phyloP scores from a whole-genome alignment of 1,140 invertebrate genomes.

The Chironomus striatipennis region DNA sequence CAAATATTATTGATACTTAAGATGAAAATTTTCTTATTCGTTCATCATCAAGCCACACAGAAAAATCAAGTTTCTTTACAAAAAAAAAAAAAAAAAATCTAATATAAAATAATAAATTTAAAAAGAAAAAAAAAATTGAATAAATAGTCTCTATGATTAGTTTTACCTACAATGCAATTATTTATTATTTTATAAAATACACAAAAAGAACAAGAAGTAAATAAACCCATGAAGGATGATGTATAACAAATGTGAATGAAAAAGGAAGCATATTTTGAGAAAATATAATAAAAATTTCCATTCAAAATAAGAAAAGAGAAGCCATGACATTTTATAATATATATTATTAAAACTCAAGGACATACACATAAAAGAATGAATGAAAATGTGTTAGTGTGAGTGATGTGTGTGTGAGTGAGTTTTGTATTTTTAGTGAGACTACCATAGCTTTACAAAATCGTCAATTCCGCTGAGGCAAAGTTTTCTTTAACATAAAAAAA shows the following conservation, averaged over 20 bases:
- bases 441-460: conserved; percentile 1
- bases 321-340: conserved; percentile 3
- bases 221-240: not conserved
- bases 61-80: too few relatives aligned
- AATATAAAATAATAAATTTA: not conserved
- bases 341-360: conserved; percentile 14
- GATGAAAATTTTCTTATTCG: too few relatives aligned
- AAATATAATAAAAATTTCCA: conserved; percentile 6
- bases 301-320: conserved; percentile 9
- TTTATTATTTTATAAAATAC: too few relatives aligned
- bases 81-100: too few relatives aligned
- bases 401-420: not conserved
- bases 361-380: conserved; percentile 7
- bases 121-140: not conserved
- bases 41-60: too few relatives aligned
- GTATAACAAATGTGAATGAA: not conserved
- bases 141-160: not conserved
- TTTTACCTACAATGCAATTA: not conserved
- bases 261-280: not conserved
- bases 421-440: conserved; percentile 10
- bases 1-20: too few relatives aligned
- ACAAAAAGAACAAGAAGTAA: not conserved
- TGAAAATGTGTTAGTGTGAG: not conserved
- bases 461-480: too few relatives aligned
- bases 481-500: too few relatives aligned